Conservation (phyloP, 2,888 invertebrate genomes). For the Apodemia zela region DNA sequence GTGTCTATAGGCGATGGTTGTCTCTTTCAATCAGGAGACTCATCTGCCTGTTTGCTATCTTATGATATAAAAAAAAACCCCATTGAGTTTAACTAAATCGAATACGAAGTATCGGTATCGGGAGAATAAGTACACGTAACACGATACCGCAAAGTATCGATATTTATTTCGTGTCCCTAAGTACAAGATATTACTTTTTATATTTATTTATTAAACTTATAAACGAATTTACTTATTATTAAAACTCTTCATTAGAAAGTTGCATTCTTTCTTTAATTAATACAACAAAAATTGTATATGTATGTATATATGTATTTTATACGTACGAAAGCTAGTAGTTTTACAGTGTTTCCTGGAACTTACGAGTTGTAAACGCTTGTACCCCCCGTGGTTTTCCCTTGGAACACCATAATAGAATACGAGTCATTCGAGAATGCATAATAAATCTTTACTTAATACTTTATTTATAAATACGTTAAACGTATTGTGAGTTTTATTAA, state of each 20-base stretch:
- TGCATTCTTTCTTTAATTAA: background rate
- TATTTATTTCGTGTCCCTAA: too few relatives aligned
- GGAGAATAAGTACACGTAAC: too few relatives aligned
- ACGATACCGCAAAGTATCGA: too few relatives aligned
- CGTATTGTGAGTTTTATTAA: background rate
- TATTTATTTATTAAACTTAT: too few relatives aligned
- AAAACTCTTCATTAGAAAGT: background rate
- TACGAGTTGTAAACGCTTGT: conserved; percentile 24
- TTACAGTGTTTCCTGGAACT: conserved; percentile 29
- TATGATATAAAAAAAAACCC: too few relatives aligned
- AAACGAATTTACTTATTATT: background rate
- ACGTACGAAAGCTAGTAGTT: conserved; percentile 20
- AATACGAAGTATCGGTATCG: too few relatives aligned
- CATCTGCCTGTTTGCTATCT: too few relatives aligned
- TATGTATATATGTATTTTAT: background rate
- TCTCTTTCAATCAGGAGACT: too few relatives aligned
- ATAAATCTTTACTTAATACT: conserved; percentile 23
- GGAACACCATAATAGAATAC: conserved; percentile 31
- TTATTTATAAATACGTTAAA: conserved; percentile 10
- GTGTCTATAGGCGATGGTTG: too few relatives aligned
- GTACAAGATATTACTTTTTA: too few relatives aligned
- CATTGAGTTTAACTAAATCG: too few relatives aligned
- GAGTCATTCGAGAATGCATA: conserved; percentile 25
- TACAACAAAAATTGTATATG: conserved; percentile 4
- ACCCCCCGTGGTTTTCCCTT: conserved; percentile 29